Evolutionary conservation across 2,888 invertebrate genomes (phyloP).

Genomic region (Cataglyphis altisquamis): DNA sequence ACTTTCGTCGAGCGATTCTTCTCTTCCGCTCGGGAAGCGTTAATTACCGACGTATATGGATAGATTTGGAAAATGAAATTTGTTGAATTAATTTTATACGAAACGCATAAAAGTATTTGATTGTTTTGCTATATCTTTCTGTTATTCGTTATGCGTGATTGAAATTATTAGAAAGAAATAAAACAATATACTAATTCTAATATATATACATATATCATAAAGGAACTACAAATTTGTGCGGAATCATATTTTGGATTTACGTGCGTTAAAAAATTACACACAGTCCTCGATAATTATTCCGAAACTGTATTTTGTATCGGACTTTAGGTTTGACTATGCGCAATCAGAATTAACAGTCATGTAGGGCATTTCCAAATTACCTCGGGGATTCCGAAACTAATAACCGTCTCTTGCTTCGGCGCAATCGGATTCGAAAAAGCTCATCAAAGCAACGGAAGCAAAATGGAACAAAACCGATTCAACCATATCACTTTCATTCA

Average conservation of each 20-base stretch:
- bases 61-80: not conserved
- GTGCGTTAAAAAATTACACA: not conserved
- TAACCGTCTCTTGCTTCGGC: conserved; percentile 70
- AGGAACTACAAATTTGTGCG: not conserved
- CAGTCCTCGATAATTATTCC: conserved; percentile 21
- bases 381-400: conserved; percentile 67
- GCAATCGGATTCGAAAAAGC: conserved; percentile 74
- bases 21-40: not conserved
- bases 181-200: not conserved
- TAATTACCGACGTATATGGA: not conserved
- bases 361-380: conserved; percentile 28
- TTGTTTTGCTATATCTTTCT: not conserved
- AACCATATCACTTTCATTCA: not conserved
- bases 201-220: not conserved
- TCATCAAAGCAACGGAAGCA: conserved; percentile 71
- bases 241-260: not conserved
- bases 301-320: conserved; percentile 9
- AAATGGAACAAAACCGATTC: conserved; percentile 9
- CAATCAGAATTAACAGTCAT: conserved; percentile 30
- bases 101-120: not conserved
- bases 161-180: not conserved
- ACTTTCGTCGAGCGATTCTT: not conserved
- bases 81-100: not conserved
- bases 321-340: not conserved
- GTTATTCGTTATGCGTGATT: not conserved